Evolutionary conservation across 2,797 vertebrate species (phyloP), one percentile per base, ranked within the genome.

Genomic region (Phyllotis vaccarum): DNA sequence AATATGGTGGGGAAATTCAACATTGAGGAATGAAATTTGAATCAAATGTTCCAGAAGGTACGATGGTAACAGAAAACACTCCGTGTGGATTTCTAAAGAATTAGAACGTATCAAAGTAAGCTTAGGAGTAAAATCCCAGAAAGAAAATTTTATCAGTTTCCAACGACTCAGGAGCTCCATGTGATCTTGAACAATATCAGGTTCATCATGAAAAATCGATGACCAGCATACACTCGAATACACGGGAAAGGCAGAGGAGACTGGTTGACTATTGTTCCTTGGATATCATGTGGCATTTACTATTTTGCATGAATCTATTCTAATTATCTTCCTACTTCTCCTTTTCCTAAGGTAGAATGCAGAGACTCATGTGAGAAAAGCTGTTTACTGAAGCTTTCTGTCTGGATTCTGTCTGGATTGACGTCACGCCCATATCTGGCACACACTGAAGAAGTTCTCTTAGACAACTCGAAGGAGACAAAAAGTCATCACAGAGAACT

Each of bases 1-100:
- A 96, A 46, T 92, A 93, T 85, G 87, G 95, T 96, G 83, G 6
- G 43, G 93, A 96, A 96, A 91, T 74, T 68, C 74, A 92, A 29
- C 72, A 56, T 90, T 87, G 72, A 89, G 78, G 98, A 98, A n/a
- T 91, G 46, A 96, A 95, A 93, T 86, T 66, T 92, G 93, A 95
- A 92, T 66, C 72, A 43, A 95, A 95, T 76, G 68, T 90, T 95
- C 70, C 70, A 89, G 93, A 95, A 34, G 81, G 82, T 40, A 87
- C 4, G 91, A 96, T 52, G 58, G 72, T 74, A 93, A 93, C 19
- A 90, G 60, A 90, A 96, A 95, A 91, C 14, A 79, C 29, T 89
- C 86, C 2, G 17, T 5, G 37, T 56, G 46, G 56, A 78, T 91
- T 86, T 95, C 93, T 78, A 68, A 95, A 93, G 66, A 88, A 83